Evolutionary conservation across 2,888 invertebrate species (phyloP).

Genomic region (Rosalia funebris): DNA sequence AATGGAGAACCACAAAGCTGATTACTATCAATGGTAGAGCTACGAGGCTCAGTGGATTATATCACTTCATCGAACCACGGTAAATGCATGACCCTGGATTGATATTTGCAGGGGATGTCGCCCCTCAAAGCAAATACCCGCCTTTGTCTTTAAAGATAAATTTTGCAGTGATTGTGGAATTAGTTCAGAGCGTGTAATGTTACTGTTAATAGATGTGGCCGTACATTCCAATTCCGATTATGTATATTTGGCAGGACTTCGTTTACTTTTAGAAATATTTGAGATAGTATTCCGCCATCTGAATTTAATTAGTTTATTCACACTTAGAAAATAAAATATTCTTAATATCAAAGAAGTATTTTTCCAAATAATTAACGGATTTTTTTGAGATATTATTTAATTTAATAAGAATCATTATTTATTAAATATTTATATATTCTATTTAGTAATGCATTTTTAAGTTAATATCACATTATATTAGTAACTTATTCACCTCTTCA

Average conservation of each 20-base stretch:
- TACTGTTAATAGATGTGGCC: background rate
- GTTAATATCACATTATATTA: too few species aligned
- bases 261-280: too few species aligned
- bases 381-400: too few species aligned
- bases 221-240: background rate
- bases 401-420: too few species aligned
- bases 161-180: slow-evolving; percentile 2
- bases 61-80: slow-evolving; percentile 21
- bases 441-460: too few species aligned
- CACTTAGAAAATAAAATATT: too few species aligned
- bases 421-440: too few species aligned
- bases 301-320: too few species aligned
- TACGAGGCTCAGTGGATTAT: slow-evolving; percentile 23
- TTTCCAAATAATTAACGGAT: too few species aligned
- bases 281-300: too few species aligned
- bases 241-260: background rate
- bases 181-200: background rate
- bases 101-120: slow-evolving; percentile 11
- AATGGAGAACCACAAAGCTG: slow-evolving; percentile 24
- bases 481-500: too few species aligned
- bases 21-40: slow-evolving; percentile 26
- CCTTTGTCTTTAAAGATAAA: slow-evolving; percentile 7
- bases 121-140: slow-evolving; percentile 15
- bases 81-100: slow-evolving; percentile 18
- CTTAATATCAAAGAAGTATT: too few species aligned